A percentile compares a stretch with the other conserved stretches of the same genome.
phyloP scores from a whole-genome alignment of 2,113 vertebrate genomes.

The Chelonoidis abingdonii region DNA sequence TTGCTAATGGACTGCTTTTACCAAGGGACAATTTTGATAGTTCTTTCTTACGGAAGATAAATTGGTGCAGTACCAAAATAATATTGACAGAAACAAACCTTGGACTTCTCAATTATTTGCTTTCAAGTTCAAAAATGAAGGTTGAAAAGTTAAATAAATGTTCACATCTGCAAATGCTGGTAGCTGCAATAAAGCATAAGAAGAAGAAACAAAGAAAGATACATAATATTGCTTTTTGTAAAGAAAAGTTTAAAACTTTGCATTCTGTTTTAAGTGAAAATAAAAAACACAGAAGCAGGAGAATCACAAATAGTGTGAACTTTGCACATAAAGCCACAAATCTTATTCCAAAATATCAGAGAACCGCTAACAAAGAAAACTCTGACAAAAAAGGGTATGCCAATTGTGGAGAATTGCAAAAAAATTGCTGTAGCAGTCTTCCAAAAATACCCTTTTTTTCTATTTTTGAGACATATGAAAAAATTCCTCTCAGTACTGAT shows the following conservation, averaged over 20 bases:
- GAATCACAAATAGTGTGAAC: neutral
- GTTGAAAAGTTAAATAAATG: neutral
- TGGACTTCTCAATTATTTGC: neutral
- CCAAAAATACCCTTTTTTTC: conserved; percentile 39
- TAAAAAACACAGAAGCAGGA: neutral
- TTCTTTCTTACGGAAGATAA: neutral
- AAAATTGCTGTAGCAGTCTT: neutral
- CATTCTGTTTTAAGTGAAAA: conserved; percentile 19
- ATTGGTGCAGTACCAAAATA: conserved; percentile 21
- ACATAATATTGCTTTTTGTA: neutral
- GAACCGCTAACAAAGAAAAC: neutral
- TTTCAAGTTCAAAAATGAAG: neutral
- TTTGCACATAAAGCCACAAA: neutral
- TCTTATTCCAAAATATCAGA: neutral
- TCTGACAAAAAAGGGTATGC: neutral
- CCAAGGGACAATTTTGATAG: neutral
- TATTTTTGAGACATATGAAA: conserved; percentile 81
- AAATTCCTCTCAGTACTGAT: conserved; percentile 74
- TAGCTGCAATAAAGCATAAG: neutral
- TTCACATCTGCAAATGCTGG: neutral
- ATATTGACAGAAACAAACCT: neutral
- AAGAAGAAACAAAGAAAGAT: neutral
- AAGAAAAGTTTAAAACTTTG: neutral
- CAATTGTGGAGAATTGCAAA: conserved; percentile 1
- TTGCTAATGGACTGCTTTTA: conserved; percentile 7